A percentile compares a stretch with the other conserved stretches of the same genome.
phyloP scores from a whole-genome alignment of 2,113 vertebrate genomes.

The Columba janthina region DNA sequence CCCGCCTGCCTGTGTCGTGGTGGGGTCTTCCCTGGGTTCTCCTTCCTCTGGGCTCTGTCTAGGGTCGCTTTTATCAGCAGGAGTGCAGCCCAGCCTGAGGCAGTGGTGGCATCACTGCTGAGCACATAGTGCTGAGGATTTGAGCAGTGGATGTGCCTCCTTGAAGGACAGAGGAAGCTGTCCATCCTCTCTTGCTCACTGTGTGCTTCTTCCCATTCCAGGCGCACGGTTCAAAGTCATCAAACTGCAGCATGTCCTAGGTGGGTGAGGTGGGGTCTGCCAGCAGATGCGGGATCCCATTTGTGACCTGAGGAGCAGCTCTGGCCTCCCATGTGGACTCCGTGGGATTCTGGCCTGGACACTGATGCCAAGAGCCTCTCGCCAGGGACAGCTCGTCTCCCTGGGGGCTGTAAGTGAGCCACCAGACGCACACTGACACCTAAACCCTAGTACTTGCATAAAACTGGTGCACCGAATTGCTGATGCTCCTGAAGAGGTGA shows the following conservation, averaged over 20 bases:
- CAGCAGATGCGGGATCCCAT: not conserved
- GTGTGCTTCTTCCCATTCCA: conserved; percentile 38
- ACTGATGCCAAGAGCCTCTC: not conserved
- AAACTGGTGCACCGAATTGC: not conserved
- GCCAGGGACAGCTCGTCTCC: not conserved
- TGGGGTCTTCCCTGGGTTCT: not conserved
- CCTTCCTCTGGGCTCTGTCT: not conserved
- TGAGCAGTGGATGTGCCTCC: not conserved
- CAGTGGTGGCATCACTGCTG: not conserved
- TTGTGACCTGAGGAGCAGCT: not conserved
- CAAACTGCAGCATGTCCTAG: conserved; percentile 78
- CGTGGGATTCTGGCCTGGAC: not conserved
- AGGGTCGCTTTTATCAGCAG: not conserved
- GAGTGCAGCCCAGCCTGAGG: not conserved
- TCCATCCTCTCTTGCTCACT: not conserved
- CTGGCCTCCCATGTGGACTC: not conserved
- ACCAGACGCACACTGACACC: not conserved
- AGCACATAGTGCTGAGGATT: not conserved
- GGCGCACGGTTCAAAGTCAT: conserved; percentile 68
- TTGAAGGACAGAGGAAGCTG: not conserved
- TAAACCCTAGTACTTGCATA: not conserved
- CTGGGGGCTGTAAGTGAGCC: not conserved
- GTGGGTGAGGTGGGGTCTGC: not conserved
- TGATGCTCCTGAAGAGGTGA: not conserved
- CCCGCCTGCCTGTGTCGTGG: not conserved